Conservation (phyloP, 2,888 invertebrate species). For the Caenorhabditis imperialis region DNA sequence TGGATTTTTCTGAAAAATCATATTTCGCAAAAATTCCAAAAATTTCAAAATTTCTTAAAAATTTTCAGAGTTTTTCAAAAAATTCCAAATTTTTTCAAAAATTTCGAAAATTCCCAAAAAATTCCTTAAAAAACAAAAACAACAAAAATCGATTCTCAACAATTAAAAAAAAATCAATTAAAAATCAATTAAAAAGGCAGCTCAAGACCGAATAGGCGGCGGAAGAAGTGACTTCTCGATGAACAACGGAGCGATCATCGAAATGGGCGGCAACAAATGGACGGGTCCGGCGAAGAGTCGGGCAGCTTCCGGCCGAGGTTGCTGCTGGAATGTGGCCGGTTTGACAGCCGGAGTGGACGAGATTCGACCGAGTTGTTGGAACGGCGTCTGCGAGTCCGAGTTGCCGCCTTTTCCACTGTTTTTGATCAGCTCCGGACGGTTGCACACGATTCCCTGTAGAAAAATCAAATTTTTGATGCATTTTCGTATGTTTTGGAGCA, state of each 20-base stretch:
- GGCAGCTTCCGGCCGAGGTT: constrained; percentile 46
- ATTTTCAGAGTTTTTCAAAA: no score
- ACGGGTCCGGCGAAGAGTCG: constrained; percentile 68
- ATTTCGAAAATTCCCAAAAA: no score
- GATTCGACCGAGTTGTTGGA: constrained; percentile 46
- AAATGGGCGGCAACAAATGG: constrained; percentile 68
- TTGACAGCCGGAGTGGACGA: not conserved
- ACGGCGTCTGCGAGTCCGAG: constrained; percentile 45
- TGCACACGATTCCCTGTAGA: constrained; percentile 42
- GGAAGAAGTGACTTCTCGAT: constrained; percentile 63
- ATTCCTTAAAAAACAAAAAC: no score
- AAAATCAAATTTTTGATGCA: not conserved
- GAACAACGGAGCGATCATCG: constrained; percentile 67
- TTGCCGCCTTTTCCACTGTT: not conserved
- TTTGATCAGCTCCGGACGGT: constrained; percentile 12
- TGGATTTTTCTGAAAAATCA: no score
- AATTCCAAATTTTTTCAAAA: no score
- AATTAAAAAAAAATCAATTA: no score
- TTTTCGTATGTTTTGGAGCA: no score
- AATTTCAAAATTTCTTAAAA: no score
- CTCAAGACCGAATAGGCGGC: constrained; percentile 20
- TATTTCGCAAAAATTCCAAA: no score
- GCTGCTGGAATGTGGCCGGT: constrained; percentile 17
- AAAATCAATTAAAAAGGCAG: no score
- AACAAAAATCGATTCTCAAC: no score